Base-by-base conservation (phyloP, 2,888 invertebrate genomes). In the Nomada ferruginata region DNA sequence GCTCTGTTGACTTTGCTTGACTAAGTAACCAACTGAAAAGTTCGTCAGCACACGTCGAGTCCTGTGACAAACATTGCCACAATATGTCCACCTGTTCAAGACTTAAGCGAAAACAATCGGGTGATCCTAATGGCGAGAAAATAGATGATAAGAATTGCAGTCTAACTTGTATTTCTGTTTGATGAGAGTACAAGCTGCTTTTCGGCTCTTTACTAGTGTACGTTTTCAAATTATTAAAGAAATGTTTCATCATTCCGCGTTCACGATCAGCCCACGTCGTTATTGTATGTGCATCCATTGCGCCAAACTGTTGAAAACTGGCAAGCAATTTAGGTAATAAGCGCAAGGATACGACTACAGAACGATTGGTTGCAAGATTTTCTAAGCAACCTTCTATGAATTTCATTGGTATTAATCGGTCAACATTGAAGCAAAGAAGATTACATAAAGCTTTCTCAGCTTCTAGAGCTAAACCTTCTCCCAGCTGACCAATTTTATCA, bases 331-430 rank as follows among this genome's bases (percentile, higher is more conserved):
- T 98, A 18, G 98, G 98, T 80, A 99, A 94, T 75, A 99, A 94
- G 73, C 98, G 95, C 84, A 99, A 94, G 4, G 98, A 98, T 0
- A 98, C 97, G 11, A 98, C 97, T 29, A 98, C 98, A 85, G 98
- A 98, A 92, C 97, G 96, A 94, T 98, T 98, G 87, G 96, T 96
- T 18, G 97, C 97, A 82, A 98, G 95, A 94, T 98, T 98, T 89
- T 98, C 97, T 63, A 98, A 95, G 91, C 98, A 98, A 11, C 98
- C 98, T 94, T 98, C 98, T 85, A 99, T 98, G 91, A 99, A 99
- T 94, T 98, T 98, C 94, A 98, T 98, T 75, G 98, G 95, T 85
- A 98, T 97, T 83, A 97, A 95, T 87, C 97, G 96, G 93, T 98
- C 98, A 2, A 97, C 97, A 90, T 97, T 98, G 91, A 97, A 98